Evolutionary conservation across 2,888 invertebrate genomes (phyloP), one percentile per base, ranked within the genome.

Genomic region (Phania funesta): DNA sequence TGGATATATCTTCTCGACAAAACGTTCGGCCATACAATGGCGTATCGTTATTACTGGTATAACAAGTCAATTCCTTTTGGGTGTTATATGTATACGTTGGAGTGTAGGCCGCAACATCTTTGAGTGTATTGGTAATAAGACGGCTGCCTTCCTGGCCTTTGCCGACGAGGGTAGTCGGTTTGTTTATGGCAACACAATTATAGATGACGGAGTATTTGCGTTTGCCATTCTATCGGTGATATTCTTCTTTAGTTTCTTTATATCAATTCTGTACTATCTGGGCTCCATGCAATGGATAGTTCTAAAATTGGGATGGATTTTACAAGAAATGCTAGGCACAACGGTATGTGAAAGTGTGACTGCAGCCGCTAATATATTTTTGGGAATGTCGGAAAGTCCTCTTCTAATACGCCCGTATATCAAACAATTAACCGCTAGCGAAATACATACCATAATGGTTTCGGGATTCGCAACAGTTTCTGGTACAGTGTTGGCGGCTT

Each of bases 391-490:
- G 1, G 99, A 99, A 92, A 96, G 98, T 3, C 96, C 97, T 0
- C 90, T 99, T 56, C 90, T 99, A 71, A 94, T 99, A 73, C 94
- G 95, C 87, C 98, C 98, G 0, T 98, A 98, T 87, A 90, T 99
- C 9, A 89, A 93, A n/a, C 91, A 87, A 35, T 82, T 99, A 89
- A 99, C 99, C 0, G 93, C 94, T 29, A 98, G 98, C 0, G 99
- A 99, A 91, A 91, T 99, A 0, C 98, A 98, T 89, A 95, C 98
- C 0, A 93, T 99, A 13, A 96, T 99, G 96, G 94, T 96, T 0
- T 96, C 97, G 0, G 99, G 99, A 4, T 98, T 98, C 91, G 97
- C 98, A 0, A 97, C 98, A 0, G 98, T 99, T 8, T 98, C 98
- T 44, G 97, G 96, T 93, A 95, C 97, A 0, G 97, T 98, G 0